Evolutionary conservation across 2,797 vertebrate genomes (phyloP), one percentile per base, ranked within the genome.

Genomic region (Alcedo atthis): DNA sequence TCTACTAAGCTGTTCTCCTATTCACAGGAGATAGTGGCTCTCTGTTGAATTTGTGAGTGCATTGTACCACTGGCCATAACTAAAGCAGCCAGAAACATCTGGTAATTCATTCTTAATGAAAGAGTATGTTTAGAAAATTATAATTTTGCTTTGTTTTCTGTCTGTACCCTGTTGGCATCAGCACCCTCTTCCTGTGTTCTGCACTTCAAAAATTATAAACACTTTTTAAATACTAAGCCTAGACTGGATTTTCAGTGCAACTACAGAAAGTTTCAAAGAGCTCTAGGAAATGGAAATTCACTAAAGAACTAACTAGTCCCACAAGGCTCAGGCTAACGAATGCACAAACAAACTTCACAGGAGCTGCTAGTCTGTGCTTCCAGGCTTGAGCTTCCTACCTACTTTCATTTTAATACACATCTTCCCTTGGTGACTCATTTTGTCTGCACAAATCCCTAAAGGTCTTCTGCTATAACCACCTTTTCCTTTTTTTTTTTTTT

Each of bases 211-310:
- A 90, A 59, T 26, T 1, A 49, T 43, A 66, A 85, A 66, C 4
- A 5, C 15, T 9, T 86, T 80, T 84, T 53, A 79, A 92, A 89
- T 48, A 64, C 43, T 55, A 85, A 77, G 8, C 8, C 54, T 58
- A 74, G 35, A 25, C n/a, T 73, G 69, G 51, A 55, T 91, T 90
- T 95, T 64, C 46, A 75, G 66, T 45, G 32, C 55, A 69, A 71
- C 30, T 30, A 59, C 37, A 54, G 43, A 66, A 89, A 69, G 19
- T 87, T 95, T 91, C 82, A 91, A 91, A 88, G 80, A 68, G 48
- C 40, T 81, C 32, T 88, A 90, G 80, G 46, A 94, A 75, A 70
- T 86, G 63, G 48, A 86, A 92, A 75, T 75, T 68, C 46, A 33
- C 58, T 66, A 9, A 85, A 89, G 76, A 85, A 83, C 54, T 87